Evolutionary conservation across 2,888 invertebrate species (phyloP).

Genomic region (Drosophila koepferae): DNA sequence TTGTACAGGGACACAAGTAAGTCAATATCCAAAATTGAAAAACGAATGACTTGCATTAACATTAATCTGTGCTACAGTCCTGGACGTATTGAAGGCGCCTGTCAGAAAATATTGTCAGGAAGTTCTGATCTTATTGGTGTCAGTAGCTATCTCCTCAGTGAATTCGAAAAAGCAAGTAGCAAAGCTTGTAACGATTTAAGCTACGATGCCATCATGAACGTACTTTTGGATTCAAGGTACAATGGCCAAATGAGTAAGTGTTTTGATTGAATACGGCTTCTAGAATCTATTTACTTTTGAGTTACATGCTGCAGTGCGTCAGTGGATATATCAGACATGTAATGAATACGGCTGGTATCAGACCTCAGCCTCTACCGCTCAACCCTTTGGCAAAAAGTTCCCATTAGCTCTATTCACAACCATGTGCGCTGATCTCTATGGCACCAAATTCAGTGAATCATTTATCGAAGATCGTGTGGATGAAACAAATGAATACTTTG

Average conservation of each 20-base stretch:
- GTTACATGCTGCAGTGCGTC: conserved; percentile 84
- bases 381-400: conserved; percentile 86
- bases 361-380: conserved; percentile 87
- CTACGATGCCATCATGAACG: conserved; percentile 66
- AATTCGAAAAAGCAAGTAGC: conserved; percentile 37
- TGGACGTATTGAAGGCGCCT: conserved; percentile 74
- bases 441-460: conserved; percentile 66
- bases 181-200: conserved; percentile 72
- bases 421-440: conserved; percentile 80
- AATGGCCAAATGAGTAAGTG: conserved; percentile 71
- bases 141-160: conserved; percentile 61
- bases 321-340: conserved; percentile 94
- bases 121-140: conserved; percentile 75
- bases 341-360: conserved; percentile 94
- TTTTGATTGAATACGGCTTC: background rate
- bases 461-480: conserved; percentile 65
- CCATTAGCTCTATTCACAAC: conserved; percentile 76
- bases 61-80: conserved; percentile 47
- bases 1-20: conserved; percentile 83
- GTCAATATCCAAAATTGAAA: background rate
- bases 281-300: background rate
- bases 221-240: conserved; percentile 57
- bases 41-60: too few relatives aligned
- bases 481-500: conserved; percentile 86
- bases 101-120: conserved; percentile 71